phyloP scores from a whole-genome alignment of 2,888 invertebrate genomes.

The Lomographa bimaculata region DNA sequence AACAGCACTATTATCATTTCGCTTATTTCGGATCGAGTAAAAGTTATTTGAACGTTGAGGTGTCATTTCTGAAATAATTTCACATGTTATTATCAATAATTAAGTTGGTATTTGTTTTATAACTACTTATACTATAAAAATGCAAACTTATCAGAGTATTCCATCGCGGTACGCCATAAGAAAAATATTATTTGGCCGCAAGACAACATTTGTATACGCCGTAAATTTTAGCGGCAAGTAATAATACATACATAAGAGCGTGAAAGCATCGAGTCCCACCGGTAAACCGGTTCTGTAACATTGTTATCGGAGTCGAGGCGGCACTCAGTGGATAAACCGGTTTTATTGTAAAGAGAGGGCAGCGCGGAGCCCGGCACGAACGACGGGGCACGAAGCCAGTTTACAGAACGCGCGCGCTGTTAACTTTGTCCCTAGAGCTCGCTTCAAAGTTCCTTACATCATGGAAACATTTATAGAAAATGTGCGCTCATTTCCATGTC shows the following conservation, averaged over 20 bases:
- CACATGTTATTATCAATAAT: too few relatives aligned
- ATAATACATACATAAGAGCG: slow-evolving; percentile 26
- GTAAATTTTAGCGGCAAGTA: slow-evolving; percentile 23
- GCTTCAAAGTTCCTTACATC: slow-evolving; percentile 5
- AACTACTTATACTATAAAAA: too few relatives aligned
- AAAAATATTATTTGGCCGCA: too few relatives aligned
- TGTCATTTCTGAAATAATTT: slow-evolving; percentile 17
- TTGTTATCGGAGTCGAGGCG: slow-evolving; percentile 31
- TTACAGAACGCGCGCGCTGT: slow-evolving; percentile 24
- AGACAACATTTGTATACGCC: too few relatives aligned
- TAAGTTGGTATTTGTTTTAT: too few relatives aligned
- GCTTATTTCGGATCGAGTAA: slow-evolving; percentile 40
- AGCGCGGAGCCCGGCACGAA: slow-evolving; percentile 36
- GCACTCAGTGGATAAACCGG: slow-evolving; percentile 58
- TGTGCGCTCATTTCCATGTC: slow-evolving; percentile 64
- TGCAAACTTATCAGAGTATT: too few relatives aligned
- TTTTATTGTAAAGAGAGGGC: slow-evolving; percentile 58
- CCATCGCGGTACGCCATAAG: too few relatives aligned
- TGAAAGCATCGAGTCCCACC: slow-evolving; percentile 40
- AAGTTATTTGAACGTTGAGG: slow-evolving; percentile 21
- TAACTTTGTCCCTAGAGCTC: slow-evolving; percentile 1
- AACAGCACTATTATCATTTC: slow-evolving; percentile 51
- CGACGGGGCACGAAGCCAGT: slow-evolving; percentile 32
- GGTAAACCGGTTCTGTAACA: slow-evolving; percentile 39
- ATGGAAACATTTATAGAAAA: slow-evolving; percentile 72